These are phyloP conservation scores for Chelonia mydas DNA, from an alignment of 2,797 vertebrate genomes.

Conservation along the genomic window DNA sequence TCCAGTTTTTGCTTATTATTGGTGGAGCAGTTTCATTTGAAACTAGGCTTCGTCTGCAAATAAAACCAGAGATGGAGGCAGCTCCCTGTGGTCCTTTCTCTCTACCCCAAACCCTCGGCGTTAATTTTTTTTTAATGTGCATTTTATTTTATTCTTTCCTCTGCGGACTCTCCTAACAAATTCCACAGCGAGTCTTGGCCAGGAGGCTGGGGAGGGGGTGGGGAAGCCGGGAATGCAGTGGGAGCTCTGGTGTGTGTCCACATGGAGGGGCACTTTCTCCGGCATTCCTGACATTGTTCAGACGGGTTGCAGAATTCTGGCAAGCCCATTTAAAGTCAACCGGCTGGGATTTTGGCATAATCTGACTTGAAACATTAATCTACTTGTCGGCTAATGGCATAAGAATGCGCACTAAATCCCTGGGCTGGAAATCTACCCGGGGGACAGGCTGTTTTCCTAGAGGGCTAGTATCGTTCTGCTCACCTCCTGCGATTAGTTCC, in stretches of 20 bases:
- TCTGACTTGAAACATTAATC: slow-evolving; percentile 65
- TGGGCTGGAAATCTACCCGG: slow-evolving; percentile 51
- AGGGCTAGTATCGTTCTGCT: neutral
- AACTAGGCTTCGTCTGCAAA: neutral
- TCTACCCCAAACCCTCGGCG: neutral
- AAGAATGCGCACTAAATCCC: slow-evolving; percentile 46
- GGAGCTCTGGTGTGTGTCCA: neutral
- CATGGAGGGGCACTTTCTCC: neutral
- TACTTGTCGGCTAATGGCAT: slow-evolving; percentile 18
- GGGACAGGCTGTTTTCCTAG: neutral
- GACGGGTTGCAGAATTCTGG: slow-evolving; percentile 12
- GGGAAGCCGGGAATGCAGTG: neutral
- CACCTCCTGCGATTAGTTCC: neutral
- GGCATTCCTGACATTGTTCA: slow-evolving; percentile 70
- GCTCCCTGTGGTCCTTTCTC: neutral
- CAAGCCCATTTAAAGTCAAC: slow-evolving; percentile 54
- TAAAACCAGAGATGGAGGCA: neutral
- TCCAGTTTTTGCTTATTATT: fast-evolving
- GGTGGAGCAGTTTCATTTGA: neutral
- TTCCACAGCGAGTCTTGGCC: neutral
- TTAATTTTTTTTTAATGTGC: neutral
- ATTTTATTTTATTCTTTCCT: neutral
- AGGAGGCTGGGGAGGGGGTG: neutral
- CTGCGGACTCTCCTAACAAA: neutral
- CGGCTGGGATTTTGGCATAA: slow-evolving; percentile 55